Base-by-base conservation (phyloP, 2,888 invertebrate species). In the Ophion costatus region DNA sequence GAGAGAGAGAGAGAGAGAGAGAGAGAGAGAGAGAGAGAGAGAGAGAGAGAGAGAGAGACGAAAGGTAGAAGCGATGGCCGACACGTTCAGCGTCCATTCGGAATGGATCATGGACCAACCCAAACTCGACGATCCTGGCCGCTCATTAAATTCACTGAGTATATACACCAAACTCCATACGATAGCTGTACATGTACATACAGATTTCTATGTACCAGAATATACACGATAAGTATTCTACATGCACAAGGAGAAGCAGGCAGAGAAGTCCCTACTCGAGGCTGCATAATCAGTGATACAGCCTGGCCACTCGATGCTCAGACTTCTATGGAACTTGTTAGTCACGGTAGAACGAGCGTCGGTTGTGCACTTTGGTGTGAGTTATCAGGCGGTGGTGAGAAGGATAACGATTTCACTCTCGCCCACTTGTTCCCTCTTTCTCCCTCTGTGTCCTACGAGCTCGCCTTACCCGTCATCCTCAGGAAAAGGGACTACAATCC, bases 291-390 rank as follows among this genome's bases (percentile, higher is more conserved):
- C 78, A 82, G 78, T 74, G 74, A 70, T 82, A 78, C 78, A 78
- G 73, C 61, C 57, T 29, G 56, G 33, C 10, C 69, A 69, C 56
- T 74, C 73, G 78, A 82, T 82, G 82, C 63, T 82, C 82, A 82
- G 82, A 82, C 82, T 82, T 78, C 73, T 82, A 82, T 82, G 82
- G 78, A 74, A 82, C 82, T 82, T 82, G 82, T 82, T 82, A 82
- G 82, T 82, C 78, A 82, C 78, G 82, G 73, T 82, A 63, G 82
- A 78, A 82, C 78, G 78, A 82, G 82, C 78, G 78, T 82, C 73
- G 78, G 69, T 78, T 82, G 78, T 78, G 63, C 82, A 82, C 82
- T 82, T 78, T 69, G 61, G 73, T 69, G 67, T 64, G 76, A 76
- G 45, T 69, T 24, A 29, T 59, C 61, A 29, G 59, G 69, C 33